These are phyloP conservation scores for Valencia hispanica DNA, from an alignment of 2,797 vertebrate genomes.

Conservation along the genomic window DNA sequence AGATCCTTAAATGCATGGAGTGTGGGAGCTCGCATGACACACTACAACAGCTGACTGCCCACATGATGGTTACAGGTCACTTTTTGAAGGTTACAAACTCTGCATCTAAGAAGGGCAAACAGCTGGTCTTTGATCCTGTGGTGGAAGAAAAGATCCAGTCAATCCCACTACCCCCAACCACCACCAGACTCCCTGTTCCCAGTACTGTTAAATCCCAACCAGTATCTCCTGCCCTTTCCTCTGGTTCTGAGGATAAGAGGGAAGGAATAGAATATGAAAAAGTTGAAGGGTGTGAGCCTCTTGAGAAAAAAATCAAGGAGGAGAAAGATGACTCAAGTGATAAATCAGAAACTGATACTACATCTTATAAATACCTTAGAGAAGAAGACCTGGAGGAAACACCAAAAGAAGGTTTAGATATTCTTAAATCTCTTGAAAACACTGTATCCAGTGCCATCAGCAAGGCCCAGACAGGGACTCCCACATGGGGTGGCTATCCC, in stretches of 20 bases:
- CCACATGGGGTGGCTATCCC: conserved; percentile 98
- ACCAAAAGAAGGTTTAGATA: conserved; percentile 94
- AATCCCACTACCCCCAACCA: conserved; percentile 95
- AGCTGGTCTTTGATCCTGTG: conserved; percentile 94
- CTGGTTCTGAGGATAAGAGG: conserved; percentile 87
- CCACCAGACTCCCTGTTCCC: conserved; percentile 89
- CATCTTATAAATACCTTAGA: conserved; percentile 95
- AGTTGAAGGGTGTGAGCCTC: conserved; percentile 71
- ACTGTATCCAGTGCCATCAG: conserved; percentile 98
- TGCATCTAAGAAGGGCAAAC: conserved; percentile 98
- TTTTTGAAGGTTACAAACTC: conserved; percentile 99
- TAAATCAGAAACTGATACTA: conserved; percentile 72
- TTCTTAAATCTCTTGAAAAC: conserved; percentile 98
- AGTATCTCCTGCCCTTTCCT: conserved; percentile 87
- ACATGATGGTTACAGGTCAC: conserved; percentile 99
- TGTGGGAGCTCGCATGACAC: conserved; percentile 99
- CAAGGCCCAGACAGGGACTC: conserved; percentile 98
- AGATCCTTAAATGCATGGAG: conserved; percentile 99
- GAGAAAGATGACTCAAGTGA: conserved; percentile 89
- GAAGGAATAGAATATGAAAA: conserved; percentile 85
- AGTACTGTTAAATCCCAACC: conserved; percentile 90
- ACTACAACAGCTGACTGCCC: conserved; percentile 97
- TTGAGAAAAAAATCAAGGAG: conserved; percentile 92
- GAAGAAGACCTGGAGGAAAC: conserved; percentile 97
- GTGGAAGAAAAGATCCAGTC: conserved; percentile 98